These are phyloP conservation scores for Zoroaster sp. DNA, from an alignment of 53 echinoderm and acorn worm genomes.

Conservation along the genomic window DNA sequence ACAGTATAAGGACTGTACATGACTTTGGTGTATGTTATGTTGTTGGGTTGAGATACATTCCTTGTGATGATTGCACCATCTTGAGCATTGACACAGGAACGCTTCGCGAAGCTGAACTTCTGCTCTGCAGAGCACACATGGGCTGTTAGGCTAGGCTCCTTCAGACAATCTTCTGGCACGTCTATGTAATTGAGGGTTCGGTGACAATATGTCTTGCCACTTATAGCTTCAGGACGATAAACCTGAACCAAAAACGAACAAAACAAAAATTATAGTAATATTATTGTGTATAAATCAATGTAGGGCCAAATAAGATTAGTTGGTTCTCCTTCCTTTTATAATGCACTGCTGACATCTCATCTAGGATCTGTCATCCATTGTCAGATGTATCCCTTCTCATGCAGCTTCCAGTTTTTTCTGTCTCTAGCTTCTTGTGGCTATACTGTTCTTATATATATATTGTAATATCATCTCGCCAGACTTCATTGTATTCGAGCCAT, in stretches of 20 bases:
- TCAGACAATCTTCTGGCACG: neutral
- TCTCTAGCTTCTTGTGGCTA: too few species aligned
- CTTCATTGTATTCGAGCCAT: too few species aligned
- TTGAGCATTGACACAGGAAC: constrained; percentile 4
- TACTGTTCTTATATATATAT: too few species aligned
- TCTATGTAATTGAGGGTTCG: constrained; percentile 25
- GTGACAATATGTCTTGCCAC: constrained; percentile 14
- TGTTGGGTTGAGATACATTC: neutral
- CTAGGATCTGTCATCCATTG: too few species aligned
- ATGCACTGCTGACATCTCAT: too few species aligned
- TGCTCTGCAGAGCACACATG: neutral
- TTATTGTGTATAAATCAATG: too few species aligned
- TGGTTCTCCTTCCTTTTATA: too few species aligned
- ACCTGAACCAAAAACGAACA: neutral
- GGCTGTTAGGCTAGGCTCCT: neutral
- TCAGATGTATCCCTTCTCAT: too few species aligned
- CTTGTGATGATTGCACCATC: neutral
- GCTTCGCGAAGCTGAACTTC: constrained; percentile 33
- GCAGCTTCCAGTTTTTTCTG: too few species aligned
- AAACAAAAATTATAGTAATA: too few species aligned
- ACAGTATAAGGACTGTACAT: neutral
- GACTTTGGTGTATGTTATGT: neutral
- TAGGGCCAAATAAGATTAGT: too few species aligned
- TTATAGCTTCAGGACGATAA: neutral
- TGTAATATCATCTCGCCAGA: too few species aligned